Conservation (phyloP, 2,888 invertebrate species). For the Caenorhabditis virilis region DNA sequence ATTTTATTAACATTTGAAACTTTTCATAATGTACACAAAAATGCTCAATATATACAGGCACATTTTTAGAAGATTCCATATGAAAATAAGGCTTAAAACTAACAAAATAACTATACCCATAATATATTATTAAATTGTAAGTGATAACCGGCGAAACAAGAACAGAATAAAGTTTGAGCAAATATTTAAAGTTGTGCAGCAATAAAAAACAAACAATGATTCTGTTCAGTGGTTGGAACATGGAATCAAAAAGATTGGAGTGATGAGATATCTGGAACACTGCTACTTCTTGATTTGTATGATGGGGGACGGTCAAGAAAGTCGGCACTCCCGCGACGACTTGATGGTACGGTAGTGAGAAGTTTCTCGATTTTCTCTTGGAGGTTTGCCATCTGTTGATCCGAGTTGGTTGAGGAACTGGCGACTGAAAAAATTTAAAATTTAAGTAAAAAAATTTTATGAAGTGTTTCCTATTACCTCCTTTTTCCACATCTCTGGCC, state of each 20-base stretch:
- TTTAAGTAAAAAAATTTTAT: background rate
- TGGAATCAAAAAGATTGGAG: constrained; percentile 14
- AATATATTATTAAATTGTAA: too few relatives aligned
- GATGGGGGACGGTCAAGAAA: constrained; percentile 26
- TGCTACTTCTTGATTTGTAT: constrained; percentile 25
- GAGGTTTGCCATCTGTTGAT: background rate
- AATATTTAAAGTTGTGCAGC: too few relatives aligned
- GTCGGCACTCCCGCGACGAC: constrained; percentile 11
- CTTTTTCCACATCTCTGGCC: constrained; percentile 6
- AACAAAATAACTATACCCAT: too few relatives aligned
- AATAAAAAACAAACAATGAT: too few relatives aligned
- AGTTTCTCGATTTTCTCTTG: constrained; percentile 14
- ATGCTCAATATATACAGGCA: too few relatives aligned
- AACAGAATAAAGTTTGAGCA: too few relatives aligned
- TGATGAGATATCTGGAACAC: constrained; percentile 31
- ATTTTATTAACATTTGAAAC: too few relatives aligned
- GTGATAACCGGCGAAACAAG: too few relatives aligned
- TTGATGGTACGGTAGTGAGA: background rate
- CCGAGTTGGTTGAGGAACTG: background rate
- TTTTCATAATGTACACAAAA: too few relatives aligned
- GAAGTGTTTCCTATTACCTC: constrained; percentile 3
- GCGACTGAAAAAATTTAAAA: background rate
- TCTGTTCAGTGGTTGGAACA: too few relatives aligned
- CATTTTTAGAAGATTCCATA: too few relatives aligned
- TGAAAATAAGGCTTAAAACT: too few relatives aligned